Evolutionary conservation across 2,797 vertebrate genomes (phyloP).

Genomic region (Podargus strigoides): DNA sequence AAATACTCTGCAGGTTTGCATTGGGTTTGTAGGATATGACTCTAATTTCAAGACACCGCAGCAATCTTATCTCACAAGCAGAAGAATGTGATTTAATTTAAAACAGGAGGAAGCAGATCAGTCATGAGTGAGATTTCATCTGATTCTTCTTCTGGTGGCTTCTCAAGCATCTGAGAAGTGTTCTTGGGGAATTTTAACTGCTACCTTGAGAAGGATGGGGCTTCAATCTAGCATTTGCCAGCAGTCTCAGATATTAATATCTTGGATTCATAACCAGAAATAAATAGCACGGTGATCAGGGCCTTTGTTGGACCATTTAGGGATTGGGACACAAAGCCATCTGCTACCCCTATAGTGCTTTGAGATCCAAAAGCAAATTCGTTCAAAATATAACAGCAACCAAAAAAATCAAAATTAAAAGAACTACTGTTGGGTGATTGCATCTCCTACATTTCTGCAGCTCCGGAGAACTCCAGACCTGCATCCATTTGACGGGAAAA

Average conservation of each 20-base stretch:
- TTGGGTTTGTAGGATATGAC: not conserved
- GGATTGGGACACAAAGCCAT: not conserved
- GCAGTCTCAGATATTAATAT: not conserved
- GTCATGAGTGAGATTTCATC: not conserved
- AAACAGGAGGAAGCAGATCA: not conserved
- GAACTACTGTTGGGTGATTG: rapidly evolving
- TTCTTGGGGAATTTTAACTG: not conserved
- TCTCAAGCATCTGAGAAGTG: not conserved
- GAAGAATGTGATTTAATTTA: not conserved
- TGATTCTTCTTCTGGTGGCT: not conserved
- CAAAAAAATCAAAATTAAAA: not conserved
- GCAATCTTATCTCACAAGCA: not conserved
- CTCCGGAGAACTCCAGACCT: not conserved
- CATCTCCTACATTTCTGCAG: not conserved
- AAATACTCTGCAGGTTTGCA: not conserved
- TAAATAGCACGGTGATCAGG: not conserved
- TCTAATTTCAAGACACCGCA: not conserved
- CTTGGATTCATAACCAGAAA: not conserved
- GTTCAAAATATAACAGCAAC: not conserved
- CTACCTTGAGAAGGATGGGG: not conserved
- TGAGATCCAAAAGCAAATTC: not conserved
- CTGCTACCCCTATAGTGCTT: not conserved
- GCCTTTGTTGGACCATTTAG: not conserved
- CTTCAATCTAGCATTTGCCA: not conserved
- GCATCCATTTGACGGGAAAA: not conserved